Percentiles rank a stretch among this genome's conserved stretches.
These are phyloP conservation scores for Charadrius vociferus DNA, from an alignment of 2,113 vertebrate genomes.

Conservation along the genomic window DNA sequence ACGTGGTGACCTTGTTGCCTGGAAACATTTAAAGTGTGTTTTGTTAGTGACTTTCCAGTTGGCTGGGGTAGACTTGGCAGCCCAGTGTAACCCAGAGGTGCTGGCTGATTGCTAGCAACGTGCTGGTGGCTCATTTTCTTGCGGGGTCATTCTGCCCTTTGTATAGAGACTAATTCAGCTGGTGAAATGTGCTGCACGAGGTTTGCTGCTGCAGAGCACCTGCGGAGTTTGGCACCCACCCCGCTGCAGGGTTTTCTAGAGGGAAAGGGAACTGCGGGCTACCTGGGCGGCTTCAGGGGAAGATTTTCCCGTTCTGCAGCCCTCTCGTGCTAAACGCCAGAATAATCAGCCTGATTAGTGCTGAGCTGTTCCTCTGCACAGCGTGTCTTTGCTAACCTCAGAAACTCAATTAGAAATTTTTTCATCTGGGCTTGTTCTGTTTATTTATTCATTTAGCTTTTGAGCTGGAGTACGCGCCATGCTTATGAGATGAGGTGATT, in stretches of 20 bases:
- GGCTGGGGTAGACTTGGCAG: background rate
- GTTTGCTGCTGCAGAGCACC: background rate
- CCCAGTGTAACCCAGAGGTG: background rate
- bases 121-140: accelerated
- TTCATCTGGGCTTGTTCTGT: background rate
- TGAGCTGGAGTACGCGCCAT: background rate
- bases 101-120: background rate
- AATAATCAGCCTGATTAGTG: background rate
- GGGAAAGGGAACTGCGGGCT: accelerated
- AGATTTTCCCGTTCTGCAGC: background rate
- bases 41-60: background rate
- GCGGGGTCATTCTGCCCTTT: background rate
- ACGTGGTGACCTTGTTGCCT: constrained; percentile 7
- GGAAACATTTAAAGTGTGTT: constrained; percentile 8
- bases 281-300: background rate
- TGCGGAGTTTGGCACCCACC: background rate
- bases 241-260: background rate
- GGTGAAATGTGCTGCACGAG: background rate
- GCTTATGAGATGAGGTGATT: background rate
- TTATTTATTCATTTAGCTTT: background rate
- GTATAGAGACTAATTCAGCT: background rate
- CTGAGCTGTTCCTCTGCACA: background rate
- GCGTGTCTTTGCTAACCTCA: background rate
- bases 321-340: accelerated
- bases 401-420: background rate